A percentile compares a stretch with the other conserved stretches of the same genome.
phyloP scores from a whole-genome alignment of 2,797 vertebrate genomes.

The Sylvilagus floridanus region DNA sequence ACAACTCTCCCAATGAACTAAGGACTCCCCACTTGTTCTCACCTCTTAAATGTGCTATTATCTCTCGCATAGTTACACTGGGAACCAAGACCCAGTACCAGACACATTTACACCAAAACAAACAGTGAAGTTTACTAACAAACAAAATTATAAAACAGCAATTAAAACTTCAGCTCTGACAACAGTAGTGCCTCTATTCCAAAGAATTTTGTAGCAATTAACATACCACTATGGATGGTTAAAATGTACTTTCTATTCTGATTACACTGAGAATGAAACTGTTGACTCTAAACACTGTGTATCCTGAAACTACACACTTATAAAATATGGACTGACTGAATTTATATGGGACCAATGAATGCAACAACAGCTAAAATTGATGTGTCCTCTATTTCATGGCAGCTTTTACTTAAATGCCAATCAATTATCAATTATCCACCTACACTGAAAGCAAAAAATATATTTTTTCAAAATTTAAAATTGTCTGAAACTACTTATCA shows the following conservation, averaged over 20 bases:
- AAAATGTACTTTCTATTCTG: conserved; percentile 8
- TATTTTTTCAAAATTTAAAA: too few species aligned
- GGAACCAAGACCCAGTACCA: too few species aligned
- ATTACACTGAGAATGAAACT: conserved; percentile 12
- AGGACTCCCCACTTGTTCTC: too few species aligned
- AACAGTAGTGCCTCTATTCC: background rate
- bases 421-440: background rate
- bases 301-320: background rate
- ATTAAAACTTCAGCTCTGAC: background rate
- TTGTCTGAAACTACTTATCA: background rate
- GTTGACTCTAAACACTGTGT: background rate
- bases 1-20: too few species aligned
- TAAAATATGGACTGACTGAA: conserved; percentile 27
- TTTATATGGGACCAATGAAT: background rate
- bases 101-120: too few species aligned
- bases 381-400: background rate
- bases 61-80: too few species aligned
- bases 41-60: too few species aligned
- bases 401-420: background rate
- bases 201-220: background rate
- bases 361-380: background rate
- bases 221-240: background rate
- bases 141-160: background rate
- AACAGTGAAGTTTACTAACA: background rate
- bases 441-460: background rate